Evolutionary conservation across 2,797 vertebrate species (phyloP).

Genomic region (Spinus pinus): DNA sequence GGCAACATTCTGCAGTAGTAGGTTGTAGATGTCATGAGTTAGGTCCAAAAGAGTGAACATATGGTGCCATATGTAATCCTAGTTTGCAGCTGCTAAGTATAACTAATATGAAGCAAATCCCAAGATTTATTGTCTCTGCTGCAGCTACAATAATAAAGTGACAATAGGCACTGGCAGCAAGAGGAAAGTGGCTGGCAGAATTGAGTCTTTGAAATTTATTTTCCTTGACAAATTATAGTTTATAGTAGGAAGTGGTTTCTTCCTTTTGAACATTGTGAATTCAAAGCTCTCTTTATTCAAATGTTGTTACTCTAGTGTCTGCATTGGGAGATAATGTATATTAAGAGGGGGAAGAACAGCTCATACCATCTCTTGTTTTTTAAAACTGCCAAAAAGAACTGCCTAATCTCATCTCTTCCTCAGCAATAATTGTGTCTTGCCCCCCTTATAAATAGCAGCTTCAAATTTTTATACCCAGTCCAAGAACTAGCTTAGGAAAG

Average conservation of each 20-base stretch:
- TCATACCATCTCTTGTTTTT: neutral
- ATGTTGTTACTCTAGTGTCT: neutral
- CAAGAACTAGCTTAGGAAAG: neutral
- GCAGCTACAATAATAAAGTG: neutral
- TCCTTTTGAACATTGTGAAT: neutral
- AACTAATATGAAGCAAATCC: neutral
- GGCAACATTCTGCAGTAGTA: neutral
- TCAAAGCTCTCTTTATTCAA: neutral
- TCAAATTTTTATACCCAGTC: neutral
- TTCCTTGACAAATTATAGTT: constrained; percentile 14
- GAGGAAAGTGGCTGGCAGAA: constrained; percentile 1
- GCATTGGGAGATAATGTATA: neutral
- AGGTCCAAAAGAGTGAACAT: neutral
- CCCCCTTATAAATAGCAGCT: neutral
- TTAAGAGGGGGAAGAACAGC: neutral
- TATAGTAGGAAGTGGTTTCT: constrained; percentile 8
- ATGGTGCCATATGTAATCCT: neutral
- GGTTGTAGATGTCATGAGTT: neutral
- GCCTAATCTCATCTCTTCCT: neutral
- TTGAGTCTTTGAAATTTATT: constrained; percentile 5
- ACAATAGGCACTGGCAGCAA: neutral
- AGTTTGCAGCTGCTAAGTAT: constrained; percentile 17
- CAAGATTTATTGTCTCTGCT: neutral
- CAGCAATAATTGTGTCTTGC: neutral
- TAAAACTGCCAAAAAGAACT: neutral